Evolutionary conservation across 1,140 invertebrate genomes (phyloP).

Genomic region (Latrodectus geometricus): DNA sequence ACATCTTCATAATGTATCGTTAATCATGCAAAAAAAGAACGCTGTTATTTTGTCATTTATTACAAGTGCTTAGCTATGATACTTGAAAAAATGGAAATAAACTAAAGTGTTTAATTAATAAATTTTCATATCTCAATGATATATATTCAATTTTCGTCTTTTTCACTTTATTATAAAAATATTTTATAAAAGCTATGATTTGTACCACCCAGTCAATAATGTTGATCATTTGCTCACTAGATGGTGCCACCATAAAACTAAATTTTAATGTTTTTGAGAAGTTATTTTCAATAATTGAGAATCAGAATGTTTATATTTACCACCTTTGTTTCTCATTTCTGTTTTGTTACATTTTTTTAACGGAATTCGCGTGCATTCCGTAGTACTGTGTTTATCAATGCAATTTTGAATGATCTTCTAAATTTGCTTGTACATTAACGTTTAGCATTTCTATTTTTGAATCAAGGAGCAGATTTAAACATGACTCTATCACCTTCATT

Average conservation of each 20-base stretch:
- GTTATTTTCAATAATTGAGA: not conserved
- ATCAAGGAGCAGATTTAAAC: constrained; percentile 28
- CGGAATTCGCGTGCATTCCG: not conserved
- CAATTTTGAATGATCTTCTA: not conserved
- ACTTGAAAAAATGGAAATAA: too few relatives aligned
- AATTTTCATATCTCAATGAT: too few relatives aligned
- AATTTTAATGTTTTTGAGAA: not conserved
- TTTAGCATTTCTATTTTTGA: constrained; percentile 37
- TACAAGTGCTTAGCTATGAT: too few relatives aligned
- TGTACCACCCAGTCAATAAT: too few relatives aligned
- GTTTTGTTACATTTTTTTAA: not conserved
- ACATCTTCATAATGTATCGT: too few relatives aligned
- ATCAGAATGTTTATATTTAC: not conserved
- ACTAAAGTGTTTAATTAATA: too few relatives aligned
- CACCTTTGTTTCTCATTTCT: not conserved
- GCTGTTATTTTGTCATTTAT: too few relatives aligned
- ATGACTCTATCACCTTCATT: constrained; percentile 25
- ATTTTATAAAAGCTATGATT: too few relatives aligned
- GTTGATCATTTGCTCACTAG: not conserved
- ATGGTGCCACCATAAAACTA: not conserved
- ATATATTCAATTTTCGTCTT: too few relatives aligned
- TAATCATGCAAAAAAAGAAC: too few relatives aligned
- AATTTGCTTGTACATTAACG: not conserved
- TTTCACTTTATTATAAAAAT: too few relatives aligned
- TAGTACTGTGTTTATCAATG: not conserved